These are phyloP conservation scores for Diadromus collaris DNA, from an alignment of 2,888 invertebrate species.

Conservation along the genomic window DNA sequence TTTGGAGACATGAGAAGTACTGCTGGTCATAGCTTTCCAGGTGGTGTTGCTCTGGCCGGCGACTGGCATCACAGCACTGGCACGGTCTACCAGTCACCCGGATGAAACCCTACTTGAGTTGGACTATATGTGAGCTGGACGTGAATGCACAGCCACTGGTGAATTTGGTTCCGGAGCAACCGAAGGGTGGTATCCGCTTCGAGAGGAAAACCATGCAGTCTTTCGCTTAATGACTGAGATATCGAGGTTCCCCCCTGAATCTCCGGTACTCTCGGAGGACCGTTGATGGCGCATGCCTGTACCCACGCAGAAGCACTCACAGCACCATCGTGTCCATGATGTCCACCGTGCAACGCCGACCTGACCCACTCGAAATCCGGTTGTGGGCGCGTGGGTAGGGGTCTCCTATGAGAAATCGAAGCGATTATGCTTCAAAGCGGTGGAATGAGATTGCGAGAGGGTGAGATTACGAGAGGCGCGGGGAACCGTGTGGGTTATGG, in stretches of 20 bases:
- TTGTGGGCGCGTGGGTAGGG: conserved; percentile 34
- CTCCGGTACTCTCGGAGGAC: neutral
- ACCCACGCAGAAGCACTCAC: conserved; percentile 11
- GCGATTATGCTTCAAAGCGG: conserved; percentile 72
- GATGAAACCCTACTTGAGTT: no score
- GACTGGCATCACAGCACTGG: no score
- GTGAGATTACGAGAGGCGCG: neutral
- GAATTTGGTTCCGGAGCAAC: no score
- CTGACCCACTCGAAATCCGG: conserved; percentile 31
- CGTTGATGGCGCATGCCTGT: neutral
- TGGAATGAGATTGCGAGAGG: conserved; percentile 15
- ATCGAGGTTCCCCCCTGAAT: no score
- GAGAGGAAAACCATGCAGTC: no score
- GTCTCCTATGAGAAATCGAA: conserved; percentile 61
- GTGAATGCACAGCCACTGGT: no score
- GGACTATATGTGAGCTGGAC: no score
- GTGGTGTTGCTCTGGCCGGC: no score
- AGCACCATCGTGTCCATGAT: neutral
- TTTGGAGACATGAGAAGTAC: conserved; percentile 40
- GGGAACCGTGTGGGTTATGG: conserved; percentile 45
- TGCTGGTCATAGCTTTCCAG: neutral
- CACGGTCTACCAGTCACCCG: no score
- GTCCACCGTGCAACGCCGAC: conserved; percentile 21
- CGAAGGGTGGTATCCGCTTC: no score
- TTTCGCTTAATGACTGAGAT: no score